Percentiles rank a stretch among this genome's conserved stretches.
Conservation (phyloP, 2,113 vertebrate species). For the Motacilla alba region DNA sequence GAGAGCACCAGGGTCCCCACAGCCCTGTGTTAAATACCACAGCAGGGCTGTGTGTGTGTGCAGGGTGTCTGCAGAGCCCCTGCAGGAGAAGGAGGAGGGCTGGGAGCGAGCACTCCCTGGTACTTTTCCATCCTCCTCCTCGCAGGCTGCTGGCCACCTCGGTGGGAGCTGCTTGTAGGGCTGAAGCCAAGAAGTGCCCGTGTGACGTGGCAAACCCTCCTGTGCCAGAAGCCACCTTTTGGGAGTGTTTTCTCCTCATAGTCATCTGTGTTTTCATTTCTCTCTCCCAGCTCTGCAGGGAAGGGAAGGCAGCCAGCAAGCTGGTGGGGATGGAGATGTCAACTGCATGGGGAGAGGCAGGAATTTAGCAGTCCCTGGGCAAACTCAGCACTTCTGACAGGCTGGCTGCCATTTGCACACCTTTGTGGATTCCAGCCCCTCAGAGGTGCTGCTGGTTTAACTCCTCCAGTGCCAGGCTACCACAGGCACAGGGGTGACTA, state of each 20-base stretch:
- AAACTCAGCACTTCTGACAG: background rate
- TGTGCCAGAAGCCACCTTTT: conserved; percentile 11
- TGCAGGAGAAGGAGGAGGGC: background rate
- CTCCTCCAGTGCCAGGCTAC: background rate
- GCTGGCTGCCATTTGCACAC: background rate
- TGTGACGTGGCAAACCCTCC: background rate
- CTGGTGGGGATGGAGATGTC: conserved; percentile 5
- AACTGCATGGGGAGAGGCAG: conserved; percentile 19
- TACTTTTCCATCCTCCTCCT: conserved; percentile 56
- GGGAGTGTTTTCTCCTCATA: background rate
- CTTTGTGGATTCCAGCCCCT: background rate
- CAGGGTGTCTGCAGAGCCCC: background rate
- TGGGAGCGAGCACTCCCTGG: background rate
- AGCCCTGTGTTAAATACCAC: background rate
- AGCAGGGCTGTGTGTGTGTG: background rate
- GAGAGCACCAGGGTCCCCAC: background rate
- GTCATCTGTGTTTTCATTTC: conserved; percentile 21
- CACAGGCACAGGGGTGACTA: rapidly evolving
- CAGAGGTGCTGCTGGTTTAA: background rate
- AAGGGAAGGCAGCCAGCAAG: conserved; percentile 8
- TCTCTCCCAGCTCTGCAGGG: background rate
- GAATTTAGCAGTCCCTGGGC: conserved; percentile 63
- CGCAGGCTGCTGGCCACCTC: background rate
- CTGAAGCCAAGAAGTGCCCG: background rate
- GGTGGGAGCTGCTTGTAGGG: background rate